These are phyloP conservation scores for Grantiella picta DNA, from an alignment of 2,113 vertebrate species.

Conservation along the genomic window DNA sequence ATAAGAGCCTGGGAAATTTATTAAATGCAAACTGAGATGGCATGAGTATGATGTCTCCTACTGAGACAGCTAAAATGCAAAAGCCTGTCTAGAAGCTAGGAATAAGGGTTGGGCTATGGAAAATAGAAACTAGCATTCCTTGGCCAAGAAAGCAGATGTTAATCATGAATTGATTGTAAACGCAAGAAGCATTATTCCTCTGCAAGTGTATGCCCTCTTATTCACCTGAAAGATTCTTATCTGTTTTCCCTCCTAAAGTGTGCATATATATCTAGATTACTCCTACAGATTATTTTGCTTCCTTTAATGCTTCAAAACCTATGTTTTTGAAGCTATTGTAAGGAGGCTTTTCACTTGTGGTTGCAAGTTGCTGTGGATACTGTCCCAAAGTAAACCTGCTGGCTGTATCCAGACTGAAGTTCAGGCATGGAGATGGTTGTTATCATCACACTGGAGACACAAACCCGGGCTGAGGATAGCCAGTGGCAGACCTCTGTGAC, in stretches of 20 bases:
- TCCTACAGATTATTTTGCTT: constrained; percentile 25
- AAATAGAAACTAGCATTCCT: constrained; percentile 30
- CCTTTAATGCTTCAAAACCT: constrained; percentile 4
- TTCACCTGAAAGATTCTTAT: constrained; percentile 46
- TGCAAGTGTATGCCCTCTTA: constrained; percentile 17
- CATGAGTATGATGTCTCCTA: neutral
- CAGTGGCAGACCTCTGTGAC: neutral
- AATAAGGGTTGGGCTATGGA: constrained; percentile 8
- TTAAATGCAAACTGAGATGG: neutral
- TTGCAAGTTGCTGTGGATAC: neutral
- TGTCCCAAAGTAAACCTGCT: neutral
- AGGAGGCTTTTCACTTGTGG: neutral
- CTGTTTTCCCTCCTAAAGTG: constrained; percentile 20
- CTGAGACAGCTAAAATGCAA: neutral
- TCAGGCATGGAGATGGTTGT: neutral
- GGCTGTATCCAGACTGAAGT: neutral
- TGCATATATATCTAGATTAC: neutral
- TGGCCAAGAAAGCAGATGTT: constrained; percentile 9
- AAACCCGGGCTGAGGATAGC: neutral
- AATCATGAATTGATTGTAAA: neutral
- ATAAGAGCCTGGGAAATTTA: neutral
- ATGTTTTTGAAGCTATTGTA: neutral
- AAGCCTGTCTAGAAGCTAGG: neutral
- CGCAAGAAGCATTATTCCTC: neutral
- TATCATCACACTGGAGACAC: neutral